These are phyloP conservation scores for Hypomecis atomaria DNA, from an alignment of 2,888 invertebrate genomes.

Conservation along the genomic window DNA sequence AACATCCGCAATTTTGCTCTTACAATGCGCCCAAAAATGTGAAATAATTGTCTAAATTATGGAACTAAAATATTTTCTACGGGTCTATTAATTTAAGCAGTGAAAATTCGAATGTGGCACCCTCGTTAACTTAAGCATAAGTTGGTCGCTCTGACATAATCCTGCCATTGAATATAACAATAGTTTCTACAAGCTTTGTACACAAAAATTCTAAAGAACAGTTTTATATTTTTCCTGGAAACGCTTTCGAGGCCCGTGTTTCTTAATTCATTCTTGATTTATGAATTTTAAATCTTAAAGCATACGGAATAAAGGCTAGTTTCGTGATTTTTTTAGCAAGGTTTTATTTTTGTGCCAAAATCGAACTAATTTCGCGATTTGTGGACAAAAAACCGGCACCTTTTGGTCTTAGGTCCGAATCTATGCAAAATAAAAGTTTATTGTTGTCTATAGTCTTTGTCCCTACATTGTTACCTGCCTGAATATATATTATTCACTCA, in stretches of 20 bases:
- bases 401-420: constrained; percentile 28
- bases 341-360: constrained; percentile 67
- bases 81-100: not conserved
- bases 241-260: constrained; percentile 35
- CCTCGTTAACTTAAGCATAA: no score
- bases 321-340: not conserved
- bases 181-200: constrained; percentile 44
- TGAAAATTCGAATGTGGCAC: not conserved
- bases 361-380: constrained; percentile 61
- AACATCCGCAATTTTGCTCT: constrained; percentile 19
- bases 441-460: constrained; percentile 22
- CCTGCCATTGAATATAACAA: constrained; percentile 39
- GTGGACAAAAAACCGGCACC: constrained; percentile 38
- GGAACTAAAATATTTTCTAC: no score
- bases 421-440: constrained; percentile 35
- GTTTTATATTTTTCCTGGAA: constrained; percentile 59
- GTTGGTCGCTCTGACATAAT: constrained; percentile 2
- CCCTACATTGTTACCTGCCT: constrained; percentile 17
- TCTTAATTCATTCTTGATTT: not conserved
- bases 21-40: not conserved
- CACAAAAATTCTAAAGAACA: constrained; percentile 64
- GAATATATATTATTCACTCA: constrained; percentile 10
- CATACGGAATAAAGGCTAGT: not conserved
- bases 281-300: constrained; percentile 2
- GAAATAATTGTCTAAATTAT: no score